Evolutionary conservation across 2,113 vertebrate genomes (phyloP), one percentile per base, ranked within the genome.

Genomic region (Grallaria varia): DNA sequence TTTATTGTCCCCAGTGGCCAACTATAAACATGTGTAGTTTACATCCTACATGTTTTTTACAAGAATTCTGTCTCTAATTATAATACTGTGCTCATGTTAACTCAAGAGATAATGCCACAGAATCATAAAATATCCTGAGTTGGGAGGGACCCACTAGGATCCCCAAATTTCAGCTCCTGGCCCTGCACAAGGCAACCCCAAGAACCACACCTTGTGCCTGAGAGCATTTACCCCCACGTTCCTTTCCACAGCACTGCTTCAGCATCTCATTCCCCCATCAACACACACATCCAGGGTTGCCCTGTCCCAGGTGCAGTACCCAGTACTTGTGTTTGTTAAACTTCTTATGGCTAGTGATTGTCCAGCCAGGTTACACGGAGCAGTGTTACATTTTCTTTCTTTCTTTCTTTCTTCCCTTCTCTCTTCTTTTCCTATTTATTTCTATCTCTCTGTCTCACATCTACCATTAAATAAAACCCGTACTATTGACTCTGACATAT

Each of bases 181-280:
- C 23, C 20, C 13, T 60, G 42, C 19, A 53, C 10, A 39, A n/a
- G 23, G 6, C 7, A 68, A 16, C 10, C 28, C 14, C 33, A 45
- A n/a, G 33, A 52, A 17, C 4, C 8, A 44, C 23, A 60, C n/a
- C 6, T 30, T 68, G 10, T n/a, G 13, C 33, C 37, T 28, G 33
- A 74, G 4, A 81, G 1, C 33, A 75, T 1, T n/a, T 60, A 33
- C 7, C 3, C 7, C 10, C 28, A 45, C 9, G 10, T 40, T 5
- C 16, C 11, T 53, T 60, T 82, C 16, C 39, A 67, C 6, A 4
- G 45, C 4, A 20, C 13, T 75, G 28, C 16, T 30, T 20, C 33
- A 67, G 33, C 33, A 24, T 59, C 28, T 67, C 15, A 21, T 53
- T 60, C 2, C 39, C 19, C 7, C 0, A 0, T 39, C 31, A n/a